Evolutionary conservation across 2,113 vertebrate genomes (phyloP).

Genomic region (Anarhynchus alexandrinus): DNA sequence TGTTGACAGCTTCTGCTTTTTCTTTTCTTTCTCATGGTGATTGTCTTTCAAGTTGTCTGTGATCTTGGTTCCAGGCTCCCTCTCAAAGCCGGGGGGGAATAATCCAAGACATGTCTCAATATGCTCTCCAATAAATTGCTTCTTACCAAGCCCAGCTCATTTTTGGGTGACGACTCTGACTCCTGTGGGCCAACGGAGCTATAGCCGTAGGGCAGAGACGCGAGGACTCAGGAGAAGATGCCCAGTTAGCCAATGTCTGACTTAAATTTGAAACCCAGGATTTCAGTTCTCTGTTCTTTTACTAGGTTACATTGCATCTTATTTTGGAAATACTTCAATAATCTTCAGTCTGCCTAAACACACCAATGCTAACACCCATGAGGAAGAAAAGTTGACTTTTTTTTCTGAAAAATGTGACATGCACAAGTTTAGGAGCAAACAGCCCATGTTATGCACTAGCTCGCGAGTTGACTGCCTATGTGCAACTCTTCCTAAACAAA

Average conservation of each 20-base stretch:
- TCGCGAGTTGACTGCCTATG: not conserved
- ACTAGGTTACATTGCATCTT: not conserved
- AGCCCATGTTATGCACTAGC: no score
- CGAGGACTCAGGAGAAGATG: accelerated
- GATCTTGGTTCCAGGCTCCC: not conserved
- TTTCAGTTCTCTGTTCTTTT: not conserved
- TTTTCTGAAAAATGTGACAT: not conserved
- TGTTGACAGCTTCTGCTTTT: not conserved
- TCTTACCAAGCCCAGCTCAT: not conserved
- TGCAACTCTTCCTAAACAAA: not conserved
- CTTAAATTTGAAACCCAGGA: not conserved
- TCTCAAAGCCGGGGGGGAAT: accelerated
- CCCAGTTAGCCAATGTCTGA: not conserved
- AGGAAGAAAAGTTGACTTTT: not conserved
- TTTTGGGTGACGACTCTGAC: not conserved
- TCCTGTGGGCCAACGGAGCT: not conserved
- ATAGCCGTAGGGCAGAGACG: not conserved
- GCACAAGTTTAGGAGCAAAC: not conserved
- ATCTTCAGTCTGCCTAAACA: not conserved
- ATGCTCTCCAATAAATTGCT: not conserved
- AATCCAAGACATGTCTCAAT: accelerated
- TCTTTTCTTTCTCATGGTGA: not conserved
- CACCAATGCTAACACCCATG: no score
- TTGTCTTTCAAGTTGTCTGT: not conserved
- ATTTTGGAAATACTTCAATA: not conserved